Conservation (phyloP, 1,140 invertebrate genomes). For the Cotesia chilonis region DNA sequence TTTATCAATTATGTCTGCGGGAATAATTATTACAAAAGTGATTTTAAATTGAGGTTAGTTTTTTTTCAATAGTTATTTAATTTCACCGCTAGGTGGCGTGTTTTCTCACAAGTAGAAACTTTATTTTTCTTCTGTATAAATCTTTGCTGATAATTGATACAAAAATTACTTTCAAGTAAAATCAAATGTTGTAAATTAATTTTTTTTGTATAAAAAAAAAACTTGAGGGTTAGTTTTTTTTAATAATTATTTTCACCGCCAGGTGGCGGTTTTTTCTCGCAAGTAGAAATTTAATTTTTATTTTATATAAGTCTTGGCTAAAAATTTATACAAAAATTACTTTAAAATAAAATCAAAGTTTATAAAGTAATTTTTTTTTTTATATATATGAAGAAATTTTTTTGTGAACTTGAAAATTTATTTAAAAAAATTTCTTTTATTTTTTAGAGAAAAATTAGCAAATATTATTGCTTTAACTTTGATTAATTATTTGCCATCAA, state of each 20-base stretch:
- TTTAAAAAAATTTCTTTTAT: not conserved
- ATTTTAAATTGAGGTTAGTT: conserved; percentile 45
- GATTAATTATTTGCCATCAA: conserved; percentile 1
- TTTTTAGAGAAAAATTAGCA: not conserved
- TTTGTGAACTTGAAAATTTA: not conserved
- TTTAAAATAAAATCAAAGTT: too few relatives aligned
- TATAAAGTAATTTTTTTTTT: not conserved
- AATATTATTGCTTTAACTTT: not conserved
- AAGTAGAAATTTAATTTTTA: too few relatives aligned
- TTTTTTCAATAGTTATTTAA: not conserved
- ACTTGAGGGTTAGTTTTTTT: conserved; percentile 44
- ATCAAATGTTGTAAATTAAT: too few relatives aligned
- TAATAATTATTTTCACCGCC: not conserved
- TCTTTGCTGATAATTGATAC: too few relatives aligned
- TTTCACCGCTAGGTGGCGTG: not conserved
- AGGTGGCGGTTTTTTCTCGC: too few relatives aligned
- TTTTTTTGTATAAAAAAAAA: not conserved
- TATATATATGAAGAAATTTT: not conserved
- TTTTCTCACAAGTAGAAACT: too few relatives aligned
- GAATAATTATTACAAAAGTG: conserved; percentile 51
- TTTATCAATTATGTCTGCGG: conserved; percentile 49
- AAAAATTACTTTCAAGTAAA: too few relatives aligned
- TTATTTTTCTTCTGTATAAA: too few relatives aligned
- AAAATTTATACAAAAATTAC: too few relatives aligned
- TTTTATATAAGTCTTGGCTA: too few relatives aligned